Base-by-base conservation (phyloP, 2,888 invertebrate species). In the Drosophila mimica region DNA sequence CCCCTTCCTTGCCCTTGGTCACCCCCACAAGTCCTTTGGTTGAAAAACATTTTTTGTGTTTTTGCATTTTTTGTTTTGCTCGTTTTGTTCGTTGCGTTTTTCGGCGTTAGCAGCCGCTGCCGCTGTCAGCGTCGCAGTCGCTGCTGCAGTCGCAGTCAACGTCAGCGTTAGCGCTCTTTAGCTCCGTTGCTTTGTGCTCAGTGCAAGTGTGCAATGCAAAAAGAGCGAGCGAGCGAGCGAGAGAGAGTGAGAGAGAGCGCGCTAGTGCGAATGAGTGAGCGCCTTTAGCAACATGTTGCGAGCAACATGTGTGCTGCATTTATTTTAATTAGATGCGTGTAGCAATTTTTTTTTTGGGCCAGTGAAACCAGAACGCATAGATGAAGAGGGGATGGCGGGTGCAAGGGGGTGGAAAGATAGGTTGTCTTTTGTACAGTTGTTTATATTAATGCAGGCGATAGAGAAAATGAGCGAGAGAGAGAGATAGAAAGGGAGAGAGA, bases 31-130 rank as follows among this genome's bases (percentile, higher is more conserved):
- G n/a, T 56, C 43, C 64, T 13, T 40, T 72, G 36, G 40, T 25
- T 51, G 70, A 61, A 53, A 61, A 66, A 34, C 60, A 59, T 54
- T 54, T 76, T 70, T 74, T 81, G 66, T 82, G 70, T 79, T 82
- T 83, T 83, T 82, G 75, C 62, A 70, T 69, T 86, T 83, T 86
- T 87, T 87, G 90, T 87, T 87, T 90, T 87, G 87, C 88, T 87
- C 87, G 87, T 88, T 87, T 87, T 87, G 87, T 87, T 90, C 90
- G 87, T 87, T 87, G 90, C 90, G 87, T 87, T 89, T 82, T 64
- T 67, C 52, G 58, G 30, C 56, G 75, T 20, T 49, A 51, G 13
- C 53, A 17, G 53, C 33, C 36, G 31, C 43, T 8, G 62, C 30
- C 40, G 43, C 28, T 4, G 63, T 8, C 38, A 38, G 34, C 60